Base-by-base conservation (phyloP, 1,140 invertebrate genomes). In the Pogonognathellus flavescens region DNA sequence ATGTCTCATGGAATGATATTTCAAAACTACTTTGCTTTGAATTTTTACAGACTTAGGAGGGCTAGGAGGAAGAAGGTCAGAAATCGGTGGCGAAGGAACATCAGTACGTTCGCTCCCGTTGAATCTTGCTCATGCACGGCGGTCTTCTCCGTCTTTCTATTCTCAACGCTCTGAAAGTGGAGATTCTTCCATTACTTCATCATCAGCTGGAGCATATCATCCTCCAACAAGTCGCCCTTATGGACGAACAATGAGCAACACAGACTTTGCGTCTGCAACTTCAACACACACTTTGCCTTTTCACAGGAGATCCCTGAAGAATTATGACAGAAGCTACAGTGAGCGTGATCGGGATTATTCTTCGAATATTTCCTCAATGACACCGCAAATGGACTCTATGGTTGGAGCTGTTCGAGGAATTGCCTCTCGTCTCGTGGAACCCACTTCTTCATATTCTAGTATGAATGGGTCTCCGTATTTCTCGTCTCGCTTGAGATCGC, bases 191-290 rank as follows among this genome's bases (percentile, higher is more conserved):
- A 70, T 84, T 20, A n/a, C 41, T 52, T 70, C 83, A 18, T 80
- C 70, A 70, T 14, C 49, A n/a, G 20, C 80, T 50, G 76, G 53
- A 25, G n/a, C n/a, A 1, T 62, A 52, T 41, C 66, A 66, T 55
- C 81, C 81, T 11, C 57, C 59, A 8, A 66, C 66, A 52, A 22
- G 50, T 31, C 60, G 84, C 16, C 11, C 62, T 13, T 88, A 88
- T 81, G 14, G 31, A n/a, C 16, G 87, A 22, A 85, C 87, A 18
- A 60, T 88, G 83, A 88, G 87, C 57, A 86, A 88, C 70, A 55
- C 70, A n/a, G 66, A 83, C 10, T 82, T 83, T 22, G 49, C 50
- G 6, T 41, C 60, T 14, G 66, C 60, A 8, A 22, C 80, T 3
- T 60, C 55, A 7, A 60, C 81, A 59, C 70, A 70, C 18, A 82